Evolutionary conservation across 2,797 vertebrate species (phyloP).

Genomic region (Scyliorhinus canicula): DNA sequence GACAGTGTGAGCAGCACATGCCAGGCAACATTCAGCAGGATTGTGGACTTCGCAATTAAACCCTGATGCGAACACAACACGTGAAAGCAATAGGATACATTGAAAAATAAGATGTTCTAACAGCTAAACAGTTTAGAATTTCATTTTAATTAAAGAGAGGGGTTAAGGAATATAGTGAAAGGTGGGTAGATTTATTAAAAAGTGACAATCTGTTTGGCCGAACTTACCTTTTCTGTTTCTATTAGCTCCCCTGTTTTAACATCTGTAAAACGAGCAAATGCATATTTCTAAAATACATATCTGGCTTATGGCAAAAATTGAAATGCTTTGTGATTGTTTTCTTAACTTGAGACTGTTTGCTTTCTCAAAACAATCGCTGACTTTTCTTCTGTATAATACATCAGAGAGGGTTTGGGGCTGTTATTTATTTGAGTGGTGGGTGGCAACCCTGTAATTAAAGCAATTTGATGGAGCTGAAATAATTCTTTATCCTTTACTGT

Average conservation of each 20-base stretch:
- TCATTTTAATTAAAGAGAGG: not conserved
- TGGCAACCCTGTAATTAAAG: too few relatives aligned
- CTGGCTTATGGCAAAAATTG: not conserved
- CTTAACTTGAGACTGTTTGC: not conserved
- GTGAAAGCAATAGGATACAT: not conserved
- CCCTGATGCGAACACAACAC: not conserved
- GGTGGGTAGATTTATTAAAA: not conserved
- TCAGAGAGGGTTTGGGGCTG: not conserved
- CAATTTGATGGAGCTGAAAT: too few relatives aligned
- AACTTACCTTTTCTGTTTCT: not conserved
- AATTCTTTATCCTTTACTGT: too few relatives aligned
- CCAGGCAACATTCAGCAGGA: not conserved
- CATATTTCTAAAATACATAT: not conserved
- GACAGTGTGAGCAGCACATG: not conserved
- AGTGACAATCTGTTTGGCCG: not conserved
- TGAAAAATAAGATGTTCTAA: not conserved
- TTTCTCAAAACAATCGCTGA: not conserved
- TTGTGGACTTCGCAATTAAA: not conserved
- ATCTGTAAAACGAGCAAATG: not conserved
- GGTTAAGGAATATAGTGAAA: not conserved
- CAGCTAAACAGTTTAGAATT: not conserved
- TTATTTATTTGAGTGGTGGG: too few relatives aligned
- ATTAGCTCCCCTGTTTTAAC: not conserved
- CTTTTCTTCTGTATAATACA: not conserved
- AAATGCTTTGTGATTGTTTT: not conserved